Evolutionary conservation across 2,113 vertebrate species (phyloP), one percentile per base, ranked within the genome.

Genomic region (Plotosus lineatus): DNA sequence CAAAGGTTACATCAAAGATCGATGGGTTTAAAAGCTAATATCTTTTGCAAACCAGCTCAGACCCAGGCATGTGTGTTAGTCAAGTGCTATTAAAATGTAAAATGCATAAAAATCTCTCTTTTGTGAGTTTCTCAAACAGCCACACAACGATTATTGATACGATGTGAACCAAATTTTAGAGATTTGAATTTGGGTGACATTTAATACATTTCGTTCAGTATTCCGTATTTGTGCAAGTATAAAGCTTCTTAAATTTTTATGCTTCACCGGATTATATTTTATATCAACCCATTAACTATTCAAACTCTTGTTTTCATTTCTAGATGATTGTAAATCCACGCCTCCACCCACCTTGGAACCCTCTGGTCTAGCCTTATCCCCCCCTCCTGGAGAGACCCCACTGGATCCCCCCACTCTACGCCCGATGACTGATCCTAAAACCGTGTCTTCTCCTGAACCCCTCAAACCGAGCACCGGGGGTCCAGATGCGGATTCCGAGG

Each of bases 341-440:
- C 94, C 95, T 0, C 97, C 97, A 78, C 97, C 97, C 4, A 98
- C 94, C 79, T 92, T 99, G 88, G 97, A 99, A 86, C 97, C 95
- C 48, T 97, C 97, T 0, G 95, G 96, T 84, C 95, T 95, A 0
- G 93, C 94, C 17, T 96, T 95, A 53, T 93, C 95, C 74, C 91
- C 96, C 36, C 95, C 95, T 0, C 95, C 91, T 36, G 92, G 92
- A 75, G 96, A 97, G 40, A 87, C 94, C 36, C 94, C 94, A 75
- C 93, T 95, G 83, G 97, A 97, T 12, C 97, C 97, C 68, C 97
- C 97, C 1, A 98, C 90, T 0, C 94, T 98, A 87, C 95, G 95
- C 87, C 97, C 97, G 68, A 95, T 98, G 90, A 94, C 95, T 9
- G 95, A 97, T 48, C 93, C 89, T 84, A 92, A 89, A 86, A 82